Evolutionary conservation across 2,888 invertebrate species (phyloP).

Genomic region (Bedellia somnulentella): DNA sequence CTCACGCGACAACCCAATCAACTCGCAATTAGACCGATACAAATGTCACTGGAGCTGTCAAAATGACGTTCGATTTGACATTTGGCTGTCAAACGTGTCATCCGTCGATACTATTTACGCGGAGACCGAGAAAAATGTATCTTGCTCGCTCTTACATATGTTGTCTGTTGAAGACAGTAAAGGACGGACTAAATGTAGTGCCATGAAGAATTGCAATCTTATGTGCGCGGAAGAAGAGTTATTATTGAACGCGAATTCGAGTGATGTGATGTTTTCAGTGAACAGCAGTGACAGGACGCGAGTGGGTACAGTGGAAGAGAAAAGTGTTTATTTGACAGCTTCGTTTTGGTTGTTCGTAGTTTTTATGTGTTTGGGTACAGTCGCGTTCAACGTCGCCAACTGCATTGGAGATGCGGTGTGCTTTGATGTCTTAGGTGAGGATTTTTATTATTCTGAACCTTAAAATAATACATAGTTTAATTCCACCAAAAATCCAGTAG

Average conservation of each 20-base stretch:
- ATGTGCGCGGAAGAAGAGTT: slow-evolving; percentile 30
- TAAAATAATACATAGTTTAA: too few relatives aligned
- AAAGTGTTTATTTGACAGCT: too few relatives aligned
- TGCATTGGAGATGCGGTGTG: slow-evolving; percentile 89
- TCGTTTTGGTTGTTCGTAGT: slow-evolving; percentile 76
- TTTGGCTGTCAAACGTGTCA: slow-evolving; percentile 29
- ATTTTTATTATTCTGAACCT: slow-evolving; percentile 8
- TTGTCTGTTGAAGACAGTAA: slow-evolving; percentile 20
- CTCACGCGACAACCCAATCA: too few relatives aligned
- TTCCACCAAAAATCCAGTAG: too few relatives aligned
- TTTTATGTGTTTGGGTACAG: slow-evolving; percentile 72
- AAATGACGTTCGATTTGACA: slow-evolving; percentile 19
- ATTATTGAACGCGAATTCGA: background rate
- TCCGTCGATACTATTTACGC: slow-evolving; percentile 30
- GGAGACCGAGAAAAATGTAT: slow-evolving; percentile 21
- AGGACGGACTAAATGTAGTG: slow-evolving; percentile 25
- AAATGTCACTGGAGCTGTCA: slow-evolving; percentile 41
- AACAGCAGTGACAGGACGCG: too few relatives aligned
- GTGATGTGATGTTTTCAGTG: too few relatives aligned
- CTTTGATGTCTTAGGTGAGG: slow-evolving; percentile 79
- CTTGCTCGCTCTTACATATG: slow-evolving; percentile 36
- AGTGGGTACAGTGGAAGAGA: too few relatives aligned
- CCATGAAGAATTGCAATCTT: slow-evolving; percentile 27
- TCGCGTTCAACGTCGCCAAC: slow-evolving; percentile 82
- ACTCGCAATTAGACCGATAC: slow-evolving; percentile 33